phyloP scores from a whole-genome alignment of 2,888 invertebrate genomes.

The Trissolcus japonicus region DNA sequence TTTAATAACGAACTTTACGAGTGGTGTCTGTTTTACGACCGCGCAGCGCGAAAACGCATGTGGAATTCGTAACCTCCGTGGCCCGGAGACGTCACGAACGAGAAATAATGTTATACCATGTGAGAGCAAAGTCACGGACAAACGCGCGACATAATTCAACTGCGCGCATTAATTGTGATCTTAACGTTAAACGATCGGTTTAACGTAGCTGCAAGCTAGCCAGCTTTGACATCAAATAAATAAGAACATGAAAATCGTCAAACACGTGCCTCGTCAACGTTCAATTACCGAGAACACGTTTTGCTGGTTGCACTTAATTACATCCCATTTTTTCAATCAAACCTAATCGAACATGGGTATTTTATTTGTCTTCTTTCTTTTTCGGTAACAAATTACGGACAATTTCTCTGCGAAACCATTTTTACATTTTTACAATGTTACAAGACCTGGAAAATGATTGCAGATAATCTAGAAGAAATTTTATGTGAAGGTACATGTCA shows the following conservation, averaged over 20 bases:
- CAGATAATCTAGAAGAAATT: too few species aligned
- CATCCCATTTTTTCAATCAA: neutral
- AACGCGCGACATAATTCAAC: conserved; percentile 26
- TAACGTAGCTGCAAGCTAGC: conserved; percentile 10
- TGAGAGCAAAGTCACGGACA: conserved; percentile 11
- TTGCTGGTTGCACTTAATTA: conserved; percentile 31
- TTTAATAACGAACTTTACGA: conserved; percentile 41
- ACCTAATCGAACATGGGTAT: neutral
- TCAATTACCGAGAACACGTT: conserved; percentile 48
- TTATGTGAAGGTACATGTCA: too few species aligned
- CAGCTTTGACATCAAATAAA: conserved; percentile 28
- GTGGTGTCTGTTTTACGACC: conserved; percentile 26
- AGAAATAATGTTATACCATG: conserved; percentile 16
- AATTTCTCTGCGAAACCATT: too few species aligned
- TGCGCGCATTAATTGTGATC: conserved; percentile 33
- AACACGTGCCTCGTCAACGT: conserved; percentile 52
- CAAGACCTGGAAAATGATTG: too few species aligned
- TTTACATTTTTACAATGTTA: too few species aligned
- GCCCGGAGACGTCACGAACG: conserved; percentile 4
- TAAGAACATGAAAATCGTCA: conserved; percentile 44
- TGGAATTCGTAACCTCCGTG: conserved; percentile 33
- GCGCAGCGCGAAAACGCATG: conserved; percentile 15
- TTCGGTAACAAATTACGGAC: too few species aligned
- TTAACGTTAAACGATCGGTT: conserved; percentile 32
- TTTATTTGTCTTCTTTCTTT: too few species aligned